Evolutionary conservation across 2,888 invertebrate genomes (phyloP).

Genomic region (Ophioninae sp.): DNA sequence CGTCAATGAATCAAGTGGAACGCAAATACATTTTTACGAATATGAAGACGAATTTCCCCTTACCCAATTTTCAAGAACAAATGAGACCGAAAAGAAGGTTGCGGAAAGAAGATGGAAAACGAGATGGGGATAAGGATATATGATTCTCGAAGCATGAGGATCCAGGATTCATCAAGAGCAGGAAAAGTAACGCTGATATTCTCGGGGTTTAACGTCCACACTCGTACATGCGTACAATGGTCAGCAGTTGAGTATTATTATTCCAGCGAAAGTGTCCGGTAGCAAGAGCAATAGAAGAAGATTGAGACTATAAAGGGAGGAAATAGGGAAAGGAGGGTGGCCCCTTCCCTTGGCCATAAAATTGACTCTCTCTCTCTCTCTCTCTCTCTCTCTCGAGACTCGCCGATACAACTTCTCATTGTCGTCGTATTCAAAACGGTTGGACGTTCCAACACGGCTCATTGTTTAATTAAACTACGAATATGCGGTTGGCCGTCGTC

Average conservation of each 20-base stretch:
- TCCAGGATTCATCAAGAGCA: conserved; percentile 3
- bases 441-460: conserved; percentile 61
- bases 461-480: conserved; percentile 68
- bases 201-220: background rate
- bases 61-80: too few species aligned
- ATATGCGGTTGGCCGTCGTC: conserved; percentile 41
- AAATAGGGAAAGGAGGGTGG: background rate
- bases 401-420: conserved; percentile 77
- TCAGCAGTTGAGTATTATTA: conserved; percentile 32
- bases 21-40: too few species aligned
- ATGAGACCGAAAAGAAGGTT: too few species aligned
- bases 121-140: background rate
- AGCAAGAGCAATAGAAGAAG: conserved; percentile 5
- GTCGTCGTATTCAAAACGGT: conserved; percentile 74
- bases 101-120: too few species aligned
- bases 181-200: conserved; percentile 12
- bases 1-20: too few species aligned
- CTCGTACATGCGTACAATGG: conserved; percentile 10
- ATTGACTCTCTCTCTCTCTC: conserved; percentile 18
- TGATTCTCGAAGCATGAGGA: background rate
- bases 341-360: background rate
- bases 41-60: too few species aligned
- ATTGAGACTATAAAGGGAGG: conserved; percentile 9
- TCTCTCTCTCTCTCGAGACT: conserved; percentile 36
- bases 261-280: conserved; percentile 16